A percentile compares a stretch with the other conserved stretches of the same genome.
Conservation (phyloP, 1,140 invertebrate species). For the Scaptomyza graminum region DNA sequence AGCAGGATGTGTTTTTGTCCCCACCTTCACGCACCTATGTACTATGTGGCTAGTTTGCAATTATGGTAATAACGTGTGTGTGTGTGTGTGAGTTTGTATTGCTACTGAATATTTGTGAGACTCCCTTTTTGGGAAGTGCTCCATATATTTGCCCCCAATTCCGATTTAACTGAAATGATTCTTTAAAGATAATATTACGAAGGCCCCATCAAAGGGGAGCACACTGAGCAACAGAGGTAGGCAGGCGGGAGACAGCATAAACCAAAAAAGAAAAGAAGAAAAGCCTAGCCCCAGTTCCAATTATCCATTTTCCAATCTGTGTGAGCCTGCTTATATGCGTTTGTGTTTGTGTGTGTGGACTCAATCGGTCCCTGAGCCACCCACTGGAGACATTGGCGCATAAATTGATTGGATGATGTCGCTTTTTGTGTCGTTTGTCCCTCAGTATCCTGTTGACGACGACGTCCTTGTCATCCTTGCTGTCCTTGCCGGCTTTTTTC, state of each 20-base stretch:
- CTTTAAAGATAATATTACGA: constrained; percentile 79
- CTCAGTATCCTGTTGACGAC: constrained; percentile 25
- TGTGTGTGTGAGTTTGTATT: not conserved
- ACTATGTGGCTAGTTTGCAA: constrained; percentile 47
- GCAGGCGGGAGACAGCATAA: not conserved
- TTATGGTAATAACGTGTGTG: constrained; percentile 39
- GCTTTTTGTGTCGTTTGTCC: constrained; percentile 78
- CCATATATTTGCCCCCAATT: constrained; percentile 65
- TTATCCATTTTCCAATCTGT: constrained; percentile 80
- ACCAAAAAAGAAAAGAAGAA: no score
- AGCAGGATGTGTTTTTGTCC: not conserved
- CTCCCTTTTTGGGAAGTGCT: constrained; percentile 2
- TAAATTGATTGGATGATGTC: constrained; percentile 82
- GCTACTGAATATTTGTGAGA: not conserved
- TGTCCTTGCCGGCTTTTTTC: not conserved
- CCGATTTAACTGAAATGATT: constrained; percentile 78
- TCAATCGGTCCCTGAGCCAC: constrained; percentile 38
- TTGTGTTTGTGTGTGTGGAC: constrained; percentile 17
- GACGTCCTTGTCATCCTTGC: constrained; percentile 12
- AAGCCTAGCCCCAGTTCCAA: constrained; percentile 62
- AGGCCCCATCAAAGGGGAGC: constrained; percentile 53
- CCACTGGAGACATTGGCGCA: constrained; percentile 77
- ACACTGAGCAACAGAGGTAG: not conserved
- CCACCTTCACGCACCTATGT: constrained; percentile 2
- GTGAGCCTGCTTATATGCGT: not conserved